Percentiles rank a stretch among this genome's conserved stretches.
Evolutionary conservation across 2,888 invertebrate genomes (phyloP).

Genomic region (Alsophila aescularia): DNA sequence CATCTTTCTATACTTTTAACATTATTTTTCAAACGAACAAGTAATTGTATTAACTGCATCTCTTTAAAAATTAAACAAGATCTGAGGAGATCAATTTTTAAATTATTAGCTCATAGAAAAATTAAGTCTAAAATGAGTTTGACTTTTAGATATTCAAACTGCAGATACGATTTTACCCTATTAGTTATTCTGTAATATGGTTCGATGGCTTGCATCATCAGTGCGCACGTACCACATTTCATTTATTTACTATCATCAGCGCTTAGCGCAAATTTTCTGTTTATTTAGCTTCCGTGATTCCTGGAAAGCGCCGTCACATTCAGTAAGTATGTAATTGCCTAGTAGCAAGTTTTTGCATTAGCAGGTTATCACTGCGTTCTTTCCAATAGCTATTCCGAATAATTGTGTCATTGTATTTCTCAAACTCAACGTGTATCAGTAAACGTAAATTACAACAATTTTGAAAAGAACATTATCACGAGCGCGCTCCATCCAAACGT

Average conservation of each 20-base stretch:
- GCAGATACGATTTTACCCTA: too few relatives aligned
- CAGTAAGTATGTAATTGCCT: constrained; percentile 31
- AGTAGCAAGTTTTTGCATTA: constrained; percentile 27
- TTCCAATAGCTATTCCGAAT: neutral
- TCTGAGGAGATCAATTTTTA: too few relatives aligned
- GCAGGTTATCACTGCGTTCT: constrained; percentile 28
- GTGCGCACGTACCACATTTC: constrained; percentile 42
- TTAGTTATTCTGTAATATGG: too few relatives aligned
- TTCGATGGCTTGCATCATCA: constrained; percentile 58
- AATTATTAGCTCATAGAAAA: neutral
- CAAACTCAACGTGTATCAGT: neutral
- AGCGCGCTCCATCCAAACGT: too few relatives aligned
- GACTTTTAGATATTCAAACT: constrained; percentile 24
- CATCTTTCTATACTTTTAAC: too few relatives aligned
- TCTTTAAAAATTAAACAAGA: too few relatives aligned
- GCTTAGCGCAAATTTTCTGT: constrained; percentile 45
- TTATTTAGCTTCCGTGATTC: constrained; percentile 64
- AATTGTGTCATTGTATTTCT: constrained; percentile 14
- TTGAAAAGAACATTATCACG: too few relatives aligned
- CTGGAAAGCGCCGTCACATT: constrained; percentile 58
- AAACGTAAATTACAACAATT: neutral
- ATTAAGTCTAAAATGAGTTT: neutral
- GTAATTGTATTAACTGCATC: too few relatives aligned
- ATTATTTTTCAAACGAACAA: too few relatives aligned
- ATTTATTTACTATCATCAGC: constrained; percentile 58